Conservation (phyloP, 2,797 vertebrate genomes). For the Microctenopoma lineatum region DNA sequence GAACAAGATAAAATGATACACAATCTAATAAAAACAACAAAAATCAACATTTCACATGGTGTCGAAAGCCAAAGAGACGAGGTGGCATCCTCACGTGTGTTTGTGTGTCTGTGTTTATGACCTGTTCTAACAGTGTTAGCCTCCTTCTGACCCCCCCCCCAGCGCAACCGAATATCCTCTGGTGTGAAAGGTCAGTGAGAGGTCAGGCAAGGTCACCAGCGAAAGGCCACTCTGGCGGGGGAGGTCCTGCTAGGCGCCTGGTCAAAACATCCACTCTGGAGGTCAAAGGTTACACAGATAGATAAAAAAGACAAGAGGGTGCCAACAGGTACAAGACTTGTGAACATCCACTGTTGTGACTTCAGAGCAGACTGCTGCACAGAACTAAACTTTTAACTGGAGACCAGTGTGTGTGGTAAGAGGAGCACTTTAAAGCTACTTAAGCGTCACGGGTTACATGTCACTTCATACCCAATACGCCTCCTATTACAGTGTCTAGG, state of each 20-base stretch:
- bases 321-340: constrained; percentile 74
- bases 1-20: no score
- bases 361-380: constrained; percentile 49
- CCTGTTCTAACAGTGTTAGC: constrained; percentile 53
- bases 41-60: no score
- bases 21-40: no score
- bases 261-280: constrained; percentile 29
- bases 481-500: constrained; percentile 51
- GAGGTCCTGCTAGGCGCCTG: constrained; percentile 29
- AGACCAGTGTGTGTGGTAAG: constrained; percentile 50
- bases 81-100: constrained; percentile 15
- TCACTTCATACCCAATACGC: constrained; percentile 59
- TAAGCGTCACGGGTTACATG: constrained; percentile 38
- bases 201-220: constrained; percentile 63
- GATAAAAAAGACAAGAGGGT: constrained; percentile 71
- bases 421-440: constrained; percentile 68
- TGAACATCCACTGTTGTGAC: constrained; percentile 63
- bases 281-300: constrained; percentile 72
- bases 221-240: constrained; percentile 37
- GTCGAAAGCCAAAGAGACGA: no score
- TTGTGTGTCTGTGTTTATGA: constrained; percentile 42
- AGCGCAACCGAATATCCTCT: constrained; percentile 44
- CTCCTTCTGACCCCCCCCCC: constrained; percentile 63
- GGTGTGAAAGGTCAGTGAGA: constrained; percentile 60
- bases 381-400: constrained; percentile 64